phyloP scores from a whole-genome alignment of 2,888 invertebrate species.

The Neoascia interrupta region DNA sequence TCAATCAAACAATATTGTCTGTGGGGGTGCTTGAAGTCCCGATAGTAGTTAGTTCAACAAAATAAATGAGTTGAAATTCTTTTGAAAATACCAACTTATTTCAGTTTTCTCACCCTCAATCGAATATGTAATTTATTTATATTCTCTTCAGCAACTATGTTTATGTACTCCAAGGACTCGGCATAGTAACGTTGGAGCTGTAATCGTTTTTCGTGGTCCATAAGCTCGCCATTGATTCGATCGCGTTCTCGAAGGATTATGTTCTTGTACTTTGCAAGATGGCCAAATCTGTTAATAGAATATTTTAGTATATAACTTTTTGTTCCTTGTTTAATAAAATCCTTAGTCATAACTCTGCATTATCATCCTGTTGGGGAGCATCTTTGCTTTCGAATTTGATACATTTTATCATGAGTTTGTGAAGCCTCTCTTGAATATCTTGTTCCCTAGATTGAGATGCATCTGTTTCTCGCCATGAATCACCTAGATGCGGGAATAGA shows the following conservation, averaged over 20 bases:
- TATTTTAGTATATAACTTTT: no score
- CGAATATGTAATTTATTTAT: slow-evolving; percentile 64
- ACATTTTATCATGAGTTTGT: slow-evolving; percentile 74
- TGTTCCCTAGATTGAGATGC: slow-evolving; percentile 75
- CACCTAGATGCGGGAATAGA: slow-evolving; percentile 67
- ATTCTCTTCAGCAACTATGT: slow-evolving; percentile 73
- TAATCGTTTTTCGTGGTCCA: slow-evolving; percentile 75
- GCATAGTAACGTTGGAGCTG: slow-evolving; percentile 75
- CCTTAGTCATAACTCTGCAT: slow-evolving; percentile 71
- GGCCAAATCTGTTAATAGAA: slow-evolving; percentile 75
- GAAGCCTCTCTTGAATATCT: slow-evolving; percentile 75
- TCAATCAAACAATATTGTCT: no score
- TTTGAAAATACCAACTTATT: no score
- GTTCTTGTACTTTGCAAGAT: slow-evolving; percentile 75
- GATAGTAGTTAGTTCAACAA: no score
- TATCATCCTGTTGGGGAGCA: slow-evolving; percentile 72
- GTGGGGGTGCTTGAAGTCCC: no score
- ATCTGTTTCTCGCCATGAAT: slow-evolving; percentile 76
- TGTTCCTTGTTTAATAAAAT: neutral
- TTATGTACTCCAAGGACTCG: slow-evolving; percentile 74
- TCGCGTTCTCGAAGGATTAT: slow-evolving; percentile 77
- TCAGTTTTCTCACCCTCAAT: slow-evolving; percentile 34
- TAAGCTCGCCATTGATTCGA: slow-evolving; percentile 75
- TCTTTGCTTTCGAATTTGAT: slow-evolving; percentile 72
- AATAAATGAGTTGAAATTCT: no score